Conservation (phyloP, 2,888 invertebrate species). For the Anorthoa munda region DNA sequence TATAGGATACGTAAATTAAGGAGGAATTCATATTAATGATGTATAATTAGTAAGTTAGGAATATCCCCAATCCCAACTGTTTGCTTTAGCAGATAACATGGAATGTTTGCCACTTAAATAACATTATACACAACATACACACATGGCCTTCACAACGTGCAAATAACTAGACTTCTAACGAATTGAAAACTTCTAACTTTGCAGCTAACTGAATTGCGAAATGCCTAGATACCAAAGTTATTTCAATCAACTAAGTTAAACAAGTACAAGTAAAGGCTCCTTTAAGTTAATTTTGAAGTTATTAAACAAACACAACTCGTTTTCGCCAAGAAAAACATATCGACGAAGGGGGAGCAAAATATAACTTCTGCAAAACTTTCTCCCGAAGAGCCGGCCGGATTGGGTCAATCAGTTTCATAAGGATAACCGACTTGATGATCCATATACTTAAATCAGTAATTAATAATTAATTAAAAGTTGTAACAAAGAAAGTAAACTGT, state of each 20-base stretch:
- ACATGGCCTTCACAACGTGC: conserved; percentile 51
- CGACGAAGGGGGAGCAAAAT: conserved; percentile 43
- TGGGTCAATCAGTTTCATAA: conserved; percentile 61
- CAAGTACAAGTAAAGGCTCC: conserved; percentile 26
- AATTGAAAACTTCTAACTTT: conserved; percentile 37
- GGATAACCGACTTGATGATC: conserved; percentile 56
- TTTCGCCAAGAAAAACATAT: conserved; percentile 51
- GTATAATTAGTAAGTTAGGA: conserved; percentile 16
- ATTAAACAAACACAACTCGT: conserved; percentile 45
- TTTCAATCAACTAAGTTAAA: conserved; percentile 51
- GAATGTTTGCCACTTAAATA: conserved; percentile 47
- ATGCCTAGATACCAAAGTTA: conserved; percentile 34
- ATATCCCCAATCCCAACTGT: conserved; percentile 23
- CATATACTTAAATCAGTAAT: conserved; percentile 46
- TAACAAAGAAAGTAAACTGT: conserved; percentile 40
- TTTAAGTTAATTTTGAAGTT: conserved; percentile 38
- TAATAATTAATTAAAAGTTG: conserved; percentile 17
- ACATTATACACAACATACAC: conserved; percentile 35
- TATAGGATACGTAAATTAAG: background rate
- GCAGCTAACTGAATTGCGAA: conserved; percentile 38
- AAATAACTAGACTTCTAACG: conserved; percentile 22
- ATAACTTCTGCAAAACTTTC: conserved; percentile 70
- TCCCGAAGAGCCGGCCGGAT: conserved; percentile 58
- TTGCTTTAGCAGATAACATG: conserved; percentile 41
- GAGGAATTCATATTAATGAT: conserved; percentile 19